These are phyloP conservation scores for Amblyjoppa proteus DNA, from an alignment of 2,888 invertebrate species.

Conservation along the genomic window DNA sequence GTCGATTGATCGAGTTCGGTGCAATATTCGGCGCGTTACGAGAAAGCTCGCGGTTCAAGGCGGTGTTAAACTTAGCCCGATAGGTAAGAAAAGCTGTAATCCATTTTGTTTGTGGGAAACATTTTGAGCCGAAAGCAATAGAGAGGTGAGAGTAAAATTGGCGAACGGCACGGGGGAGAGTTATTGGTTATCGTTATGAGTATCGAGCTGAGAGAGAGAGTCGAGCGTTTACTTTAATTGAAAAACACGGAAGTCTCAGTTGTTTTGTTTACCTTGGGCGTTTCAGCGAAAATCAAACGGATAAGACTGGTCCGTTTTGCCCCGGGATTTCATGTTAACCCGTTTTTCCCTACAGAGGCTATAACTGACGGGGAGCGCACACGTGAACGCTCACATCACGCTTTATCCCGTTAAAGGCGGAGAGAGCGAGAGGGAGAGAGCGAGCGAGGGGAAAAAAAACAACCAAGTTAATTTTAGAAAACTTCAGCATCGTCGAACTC, in stretches of 20 bases:
- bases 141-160: neutral
- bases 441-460: neutral
- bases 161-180: neutral
- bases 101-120: no score
- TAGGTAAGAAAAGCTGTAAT: neutral
- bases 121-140: no score
- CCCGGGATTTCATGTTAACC: no score
- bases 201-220: neutral
- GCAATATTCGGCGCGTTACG: neutral
- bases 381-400: slow-evolving; percentile 5
- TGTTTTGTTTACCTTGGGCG: no score
- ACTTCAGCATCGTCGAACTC: slow-evolving; percentile 19
- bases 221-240: neutral
- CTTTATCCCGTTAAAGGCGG: slow-evolving; percentile 9
- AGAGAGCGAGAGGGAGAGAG: no score
- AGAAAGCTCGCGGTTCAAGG: neutral
- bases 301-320: no score
- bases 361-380: neutral
- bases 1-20: neutral
- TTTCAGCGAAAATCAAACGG: no score
- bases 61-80: neutral
- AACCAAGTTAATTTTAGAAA: slow-evolving; percentile 25
- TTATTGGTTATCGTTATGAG: neutral
- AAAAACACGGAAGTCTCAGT: neutral
- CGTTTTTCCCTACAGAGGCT: neutral